Evolutionary conservation across 2,113 vertebrate genomes (phyloP), one percentile per base, ranked within the genome.

Genomic region (Amazona guildingii): DNA sequence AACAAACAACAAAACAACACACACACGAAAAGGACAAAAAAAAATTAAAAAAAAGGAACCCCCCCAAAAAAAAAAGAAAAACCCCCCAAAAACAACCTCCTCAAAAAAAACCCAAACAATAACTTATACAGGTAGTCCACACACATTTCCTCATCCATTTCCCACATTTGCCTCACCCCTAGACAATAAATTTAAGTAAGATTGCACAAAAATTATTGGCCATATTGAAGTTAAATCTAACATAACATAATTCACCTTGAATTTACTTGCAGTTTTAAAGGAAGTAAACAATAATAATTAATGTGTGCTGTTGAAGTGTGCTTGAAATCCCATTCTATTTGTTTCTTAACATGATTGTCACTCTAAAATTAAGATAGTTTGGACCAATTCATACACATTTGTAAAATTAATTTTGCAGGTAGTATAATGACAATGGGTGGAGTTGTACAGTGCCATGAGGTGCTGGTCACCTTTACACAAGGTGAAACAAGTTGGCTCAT

Each of bases 71-170:
- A 1, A 37, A 37, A 55, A 54, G 16, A 19, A 55, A 31, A 6
- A 1, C 2, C 12, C 12, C 19, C 7, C 17, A 4, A n/a, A 57
- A n/a, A n/a, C 8, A 59, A 33, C 13, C 20, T 20, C 12, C 9
- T n/a, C 55, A 59, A 59, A 59, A 59, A 23, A 54, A 21, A 0
- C 20, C 33, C 33, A 23, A 59, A 23, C 55, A 49, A 28, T 31
- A 44, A 44, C 48, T 66, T 62, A 21, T 27, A 44, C 3, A 7
- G 2, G 23, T 48, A 69, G 10, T 17, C 43, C 9, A 54, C 35
- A 67, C 25, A 59, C 8, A 23, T 17, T 43, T 52, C 78, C 8
- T 75, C 19, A 5, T 88, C 21, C 1, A 27, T 63, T 85, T 51
- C 4, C 13, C 11, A 16, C 13, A 43, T 3, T 52, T 17, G 17